Evolutionary conservation across 2,797 vertebrate species (phyloP).

Genomic region (Peromyscus nudipes): DNA sequence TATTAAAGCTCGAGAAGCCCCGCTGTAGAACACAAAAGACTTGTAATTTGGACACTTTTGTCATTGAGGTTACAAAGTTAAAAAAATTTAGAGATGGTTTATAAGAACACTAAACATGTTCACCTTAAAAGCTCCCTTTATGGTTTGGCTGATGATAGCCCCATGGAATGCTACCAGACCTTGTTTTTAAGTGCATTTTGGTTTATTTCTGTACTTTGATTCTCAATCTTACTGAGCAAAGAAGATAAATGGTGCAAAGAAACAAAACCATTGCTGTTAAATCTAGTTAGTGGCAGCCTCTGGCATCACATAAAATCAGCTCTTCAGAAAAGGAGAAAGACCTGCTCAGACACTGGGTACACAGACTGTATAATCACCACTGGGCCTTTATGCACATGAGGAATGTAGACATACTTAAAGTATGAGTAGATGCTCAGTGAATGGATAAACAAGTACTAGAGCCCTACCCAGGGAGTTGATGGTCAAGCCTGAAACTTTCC

Average conservation of each 20-base stretch:
- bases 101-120: neutral
- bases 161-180: neutral
- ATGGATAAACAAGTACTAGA: neutral
- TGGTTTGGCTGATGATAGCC: neutral
- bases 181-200: neutral
- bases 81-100: conserved; percentile 53
- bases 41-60: neutral
- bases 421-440: neutral
- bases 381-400: neutral
- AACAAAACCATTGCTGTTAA: conserved; percentile 29
- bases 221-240: neutral
- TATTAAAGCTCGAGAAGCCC: neutral
- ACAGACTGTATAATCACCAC: neutral
- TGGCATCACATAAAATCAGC: conserved; percentile 7
- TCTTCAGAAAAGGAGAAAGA: neutral
- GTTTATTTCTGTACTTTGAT: conserved; percentile 12
- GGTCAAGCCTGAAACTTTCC: neutral
- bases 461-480: conserved; percentile 10
- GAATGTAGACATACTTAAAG: neutral
- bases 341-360: neutral
- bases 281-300: neutral
- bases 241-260: neutral
- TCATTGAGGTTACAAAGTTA: neutral
- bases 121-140: conserved; percentile 30
- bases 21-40: neutral